Evolutionary conservation across 1,140 invertebrate genomes (phyloP), one percentile per base, ranked within the genome.

Genomic region (Psix sp.): DNA sequence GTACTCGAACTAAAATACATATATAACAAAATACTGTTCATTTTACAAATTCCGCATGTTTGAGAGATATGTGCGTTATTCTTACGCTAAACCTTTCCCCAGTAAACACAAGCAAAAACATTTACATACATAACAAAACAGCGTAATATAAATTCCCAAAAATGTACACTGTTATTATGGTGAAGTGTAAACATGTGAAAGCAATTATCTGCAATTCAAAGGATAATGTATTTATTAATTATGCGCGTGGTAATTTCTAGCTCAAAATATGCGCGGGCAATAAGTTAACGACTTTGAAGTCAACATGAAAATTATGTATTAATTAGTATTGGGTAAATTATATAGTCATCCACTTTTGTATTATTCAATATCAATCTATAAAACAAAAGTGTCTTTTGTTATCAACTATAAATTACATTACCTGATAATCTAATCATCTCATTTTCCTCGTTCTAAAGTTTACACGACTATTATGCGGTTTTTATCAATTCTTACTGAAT

Each of bases 331-430:
- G 39, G 33, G 13, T 42, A 43, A 56, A 57, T 45, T 40, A 15
- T 7, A 29, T 54, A 52, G 49, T 39, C 31, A 49, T 40, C 49
- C n/a, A 21, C 60, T 36, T 11, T 9, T 14, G 42, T 13, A 35
- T 35, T 40, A 66, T 56, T 56, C 42, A 56, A 56, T 56, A 48
- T 42, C 26, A 56, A 48, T n/a, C 39, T 40, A 33, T 26, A 31
- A 24, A 9, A 10, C 13, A 14, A n/a, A 38, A 3, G 4, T 35
- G 49, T 33, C 49, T 66, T 54, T 65, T 54, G 60, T 65, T 54
- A 16, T 33, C 33, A 35, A 66, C 20, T 36, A 66, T 56, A 56
- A 56, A 66, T 66, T 66, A 66, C 48, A 46, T 66, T 48, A 48
- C 45, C 40, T 66, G n/a, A 3, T 33, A 42, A n/a, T n/a, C n/a